A percentile compares a stretch with the other conserved stretches of the same genome.
Conservation (phyloP, 2,888 invertebrate genomes). For the Eumerus sabulonum region DNA sequence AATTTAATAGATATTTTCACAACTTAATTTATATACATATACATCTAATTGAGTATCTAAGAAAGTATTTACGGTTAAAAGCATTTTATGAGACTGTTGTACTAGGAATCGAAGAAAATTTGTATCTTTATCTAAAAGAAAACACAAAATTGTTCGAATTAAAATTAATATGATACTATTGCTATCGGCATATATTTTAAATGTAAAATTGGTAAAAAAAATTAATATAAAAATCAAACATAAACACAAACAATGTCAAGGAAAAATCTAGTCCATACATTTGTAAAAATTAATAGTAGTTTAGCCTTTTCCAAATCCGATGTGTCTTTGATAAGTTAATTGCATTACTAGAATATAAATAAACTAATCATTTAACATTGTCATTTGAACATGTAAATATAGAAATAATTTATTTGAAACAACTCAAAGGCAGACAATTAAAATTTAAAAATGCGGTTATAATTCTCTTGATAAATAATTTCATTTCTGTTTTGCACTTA, state of each 20-base stretch:
- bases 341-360: constrained; percentile 44
- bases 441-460: constrained; percentile 12
- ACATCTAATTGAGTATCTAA: no score
- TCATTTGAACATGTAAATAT: constrained; percentile 10
- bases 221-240: constrained; percentile 14
- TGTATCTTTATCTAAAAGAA: constrained; percentile 20
- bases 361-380: constrained; percentile 18
- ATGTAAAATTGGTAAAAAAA: constrained; percentile 24
- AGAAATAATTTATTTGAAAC: constrained; percentile 15
- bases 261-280: constrained; percentile 40
- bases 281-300: constrained; percentile 41
- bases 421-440: constrained; percentile 11
- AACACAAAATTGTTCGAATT: no score
- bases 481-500: constrained; percentile 59
- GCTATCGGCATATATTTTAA: no score
- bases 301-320: constrained; percentile 67
- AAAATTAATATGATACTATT: no score
- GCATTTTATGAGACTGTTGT: constrained; percentile 24
- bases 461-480: constrained; percentile 25
- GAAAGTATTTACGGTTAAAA: no score
- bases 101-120: constrained; percentile 38
- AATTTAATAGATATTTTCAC: no score
- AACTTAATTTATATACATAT: no score
- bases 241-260: constrained; percentile 23
- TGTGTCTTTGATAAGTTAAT: constrained; percentile 65